Evolutionary conservation across 2,888 invertebrate species (phyloP), one percentile per base, ranked within the genome.

Genomic region (Glyphotaelius pellucidus): DNA sequence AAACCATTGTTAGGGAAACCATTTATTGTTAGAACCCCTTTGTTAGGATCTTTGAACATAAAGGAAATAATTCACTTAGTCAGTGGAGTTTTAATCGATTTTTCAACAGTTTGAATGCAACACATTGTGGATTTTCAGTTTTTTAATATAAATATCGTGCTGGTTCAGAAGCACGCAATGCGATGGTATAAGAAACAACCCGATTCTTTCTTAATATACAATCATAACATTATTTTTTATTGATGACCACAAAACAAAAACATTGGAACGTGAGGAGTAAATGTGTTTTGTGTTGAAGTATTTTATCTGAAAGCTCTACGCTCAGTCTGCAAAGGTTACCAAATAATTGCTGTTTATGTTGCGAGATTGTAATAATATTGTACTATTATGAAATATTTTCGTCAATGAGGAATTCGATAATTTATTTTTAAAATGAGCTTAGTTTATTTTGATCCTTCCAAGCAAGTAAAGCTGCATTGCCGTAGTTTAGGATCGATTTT

Each of bases 21-120:
- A 9, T 79, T 89, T 89, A 89, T 79, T 89, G 86, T 83, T 35
- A 83, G 35, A 89, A 89, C 67, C 25, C 35, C 88, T 89, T 89
- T 89, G 88, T 89, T 79, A 67, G 31, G 67, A n/a, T 35, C 32
- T 89, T 25, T 89, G 35, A 80, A 80, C 32, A 80, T 35, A 35
- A 89, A 89, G 35, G 25, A 79, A 79, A 89, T 80, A 79, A 32
- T 38, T 86, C 42, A 42, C 83, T 83, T 38, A 83, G 32, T 83
- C 83, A 30, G 35, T 86, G 30, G 38, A 47, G 86, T 42, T 47
- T 83, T 87, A 87, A 87, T 87, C 52, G 47, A 87, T 87, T 87
- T 87, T 47, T 38, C 32, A 38, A 35, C 14, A 84, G 32, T 25
- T 32, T 84, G 84, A 35, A 84, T 84, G 31, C 81, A 81, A 81